phyloP scores from a whole-genome alignment of 37 sponge, comb jelly and placozoan genomes.

The Axinella damicornis region DNA sequence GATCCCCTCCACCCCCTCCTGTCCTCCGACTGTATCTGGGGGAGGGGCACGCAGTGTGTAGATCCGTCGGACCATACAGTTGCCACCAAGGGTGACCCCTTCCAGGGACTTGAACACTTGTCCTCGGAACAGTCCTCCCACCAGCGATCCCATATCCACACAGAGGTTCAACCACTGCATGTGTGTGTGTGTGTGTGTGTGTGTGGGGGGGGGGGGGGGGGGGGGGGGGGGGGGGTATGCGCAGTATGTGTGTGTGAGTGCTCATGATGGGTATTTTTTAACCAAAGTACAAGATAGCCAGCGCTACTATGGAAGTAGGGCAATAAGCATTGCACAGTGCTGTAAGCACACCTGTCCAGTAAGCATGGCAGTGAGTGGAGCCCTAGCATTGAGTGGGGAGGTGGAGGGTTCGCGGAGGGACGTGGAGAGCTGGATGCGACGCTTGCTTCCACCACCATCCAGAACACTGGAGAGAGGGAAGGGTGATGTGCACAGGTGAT shows the following conservation, averaged over 20 bases:
- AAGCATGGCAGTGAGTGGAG: constrained; percentile 57
- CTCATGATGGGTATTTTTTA: too few relatives aligned
- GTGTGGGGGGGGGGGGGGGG: too few relatives aligned
- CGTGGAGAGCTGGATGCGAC: constrained; percentile 82
- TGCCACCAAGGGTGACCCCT: constrained; percentile 64
- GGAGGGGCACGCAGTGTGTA: constrained; percentile 65
- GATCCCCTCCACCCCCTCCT: background rate
- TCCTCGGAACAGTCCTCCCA: constrained; percentile 58
- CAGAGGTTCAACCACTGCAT: constrained; percentile 83
- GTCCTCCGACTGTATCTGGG: background rate
- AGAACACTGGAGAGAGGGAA: constrained; percentile 30
- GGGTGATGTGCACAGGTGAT: too few relatives aligned
- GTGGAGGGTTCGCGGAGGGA: constrained; percentile 64
- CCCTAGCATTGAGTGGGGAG: constrained; percentile 77
- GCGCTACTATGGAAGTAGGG: too few relatives aligned
- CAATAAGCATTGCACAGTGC: too few relatives aligned
- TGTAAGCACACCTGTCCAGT: constrained; percentile 55
- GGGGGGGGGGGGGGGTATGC: too few relatives aligned
- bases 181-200: background rate
- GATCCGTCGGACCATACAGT: constrained; percentile 66
- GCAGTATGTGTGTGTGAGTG: too few relatives aligned
- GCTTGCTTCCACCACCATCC: constrained; percentile 54
- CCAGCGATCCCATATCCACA: constrained; percentile 69
- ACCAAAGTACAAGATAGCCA: too few relatives aligned
- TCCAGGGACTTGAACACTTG: constrained; percentile 68